These are phyloP conservation scores for Falco cherrug DNA, from an alignment of 2,797 vertebrate genomes.

Conservation along the genomic window DNA sequence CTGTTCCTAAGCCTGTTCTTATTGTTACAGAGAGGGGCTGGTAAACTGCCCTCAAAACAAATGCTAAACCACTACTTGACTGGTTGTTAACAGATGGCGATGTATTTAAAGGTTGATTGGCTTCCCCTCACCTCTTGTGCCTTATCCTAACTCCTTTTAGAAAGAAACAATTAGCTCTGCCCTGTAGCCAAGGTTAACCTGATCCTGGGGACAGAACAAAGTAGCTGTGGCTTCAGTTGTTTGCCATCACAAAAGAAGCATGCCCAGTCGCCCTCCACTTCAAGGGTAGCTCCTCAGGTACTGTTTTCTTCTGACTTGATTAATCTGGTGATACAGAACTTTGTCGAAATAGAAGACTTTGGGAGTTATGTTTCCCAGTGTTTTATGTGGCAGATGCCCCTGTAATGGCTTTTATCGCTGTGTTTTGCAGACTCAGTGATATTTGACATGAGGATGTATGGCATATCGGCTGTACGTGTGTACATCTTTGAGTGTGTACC, in stretches of 20 bases:
- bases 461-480: background rate
- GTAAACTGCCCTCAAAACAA: background rate
- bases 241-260: background rate
- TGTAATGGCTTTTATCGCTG: background rate
- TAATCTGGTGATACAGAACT: background rate
- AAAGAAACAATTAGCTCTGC: constrained; percentile 6
- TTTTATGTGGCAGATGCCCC: background rate
- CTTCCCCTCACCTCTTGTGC: constrained; percentile 16
- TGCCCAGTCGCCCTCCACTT: background rate
- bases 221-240: background rate
- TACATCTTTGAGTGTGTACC: background rate
- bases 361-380: background rate
- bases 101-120: constrained; percentile 41
- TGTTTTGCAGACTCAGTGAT: background rate
- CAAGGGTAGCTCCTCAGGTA: background rate
- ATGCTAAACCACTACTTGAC: background rate
- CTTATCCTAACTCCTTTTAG: background rate
- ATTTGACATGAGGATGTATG: background rate
- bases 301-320: background rate
- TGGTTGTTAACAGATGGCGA: constrained; percentile 19
- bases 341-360: background rate
- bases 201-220: background rate
- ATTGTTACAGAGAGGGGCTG: background rate
- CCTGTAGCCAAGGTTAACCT: background rate
- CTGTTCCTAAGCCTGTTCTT: constrained; percentile 7